Conservation (phyloP, 2,888 invertebrate species). For the Cyaniris semiargus region DNA sequence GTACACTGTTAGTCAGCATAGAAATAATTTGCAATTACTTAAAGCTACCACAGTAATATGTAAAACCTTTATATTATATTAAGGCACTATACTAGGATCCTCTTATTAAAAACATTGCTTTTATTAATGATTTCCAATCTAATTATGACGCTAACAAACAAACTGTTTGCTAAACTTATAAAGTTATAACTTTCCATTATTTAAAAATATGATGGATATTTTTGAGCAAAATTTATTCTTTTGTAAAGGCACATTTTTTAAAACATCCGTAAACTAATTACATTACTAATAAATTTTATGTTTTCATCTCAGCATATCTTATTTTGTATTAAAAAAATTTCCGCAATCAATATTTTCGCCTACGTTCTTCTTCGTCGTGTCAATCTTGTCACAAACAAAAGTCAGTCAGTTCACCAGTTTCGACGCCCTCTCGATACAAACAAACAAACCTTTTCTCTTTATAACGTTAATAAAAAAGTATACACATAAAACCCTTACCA, state of each 20-base stretch:
- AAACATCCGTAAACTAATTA: too few species aligned
- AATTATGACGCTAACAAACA: too few species aligned
- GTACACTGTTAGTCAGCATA: not conserved
- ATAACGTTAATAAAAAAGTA: not conserved
- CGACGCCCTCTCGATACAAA: not conserved
- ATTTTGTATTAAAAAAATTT: not conserved
- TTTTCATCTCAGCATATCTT: not conserved
- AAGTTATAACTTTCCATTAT: not conserved
- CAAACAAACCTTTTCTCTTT: not conserved
- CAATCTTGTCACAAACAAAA: too few species aligned
- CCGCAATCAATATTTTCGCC: too few species aligned
- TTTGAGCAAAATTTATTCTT: not conserved
- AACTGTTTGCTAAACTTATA: not conserved
- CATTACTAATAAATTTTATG: not conserved
- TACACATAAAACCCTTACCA: not conserved
- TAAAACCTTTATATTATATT: not conserved
- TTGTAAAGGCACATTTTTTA: not conserved
- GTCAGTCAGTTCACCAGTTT: not conserved
- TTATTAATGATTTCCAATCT: not conserved
- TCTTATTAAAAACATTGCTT: not conserved
- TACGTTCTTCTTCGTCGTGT: too few species aligned
- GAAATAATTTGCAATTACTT: slow-evolving; percentile 16
- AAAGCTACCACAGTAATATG: not conserved
- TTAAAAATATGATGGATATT: not conserved
- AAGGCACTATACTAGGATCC: slow-evolving; percentile 11